Evolutionary conservation across 2,113 vertebrate species (phyloP).

Genomic region (Oncorhynchus keta): DNA sequence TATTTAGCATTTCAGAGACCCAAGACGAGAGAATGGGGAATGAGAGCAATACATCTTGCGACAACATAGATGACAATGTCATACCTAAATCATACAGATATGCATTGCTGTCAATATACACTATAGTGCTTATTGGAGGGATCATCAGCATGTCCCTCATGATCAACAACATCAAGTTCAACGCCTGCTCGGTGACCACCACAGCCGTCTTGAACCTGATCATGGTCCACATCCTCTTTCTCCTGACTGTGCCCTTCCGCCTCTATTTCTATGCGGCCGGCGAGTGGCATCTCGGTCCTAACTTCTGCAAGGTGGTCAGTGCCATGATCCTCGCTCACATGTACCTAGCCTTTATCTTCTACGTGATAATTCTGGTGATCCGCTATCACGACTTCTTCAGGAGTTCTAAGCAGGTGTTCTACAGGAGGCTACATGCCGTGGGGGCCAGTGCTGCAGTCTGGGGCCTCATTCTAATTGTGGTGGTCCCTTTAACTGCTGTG

Average conservation of each 20-base stretch:
- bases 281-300: constrained; percentile 61
- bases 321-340: constrained; percentile 82
- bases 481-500: constrained; percentile 57
- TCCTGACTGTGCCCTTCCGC: constrained; percentile 81
- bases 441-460: constrained; percentile 72
- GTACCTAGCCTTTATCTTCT: constrained; percentile 82
- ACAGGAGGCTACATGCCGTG: constrained; percentile 77
- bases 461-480: constrained; percentile 63
- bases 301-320: constrained; percentile 77
- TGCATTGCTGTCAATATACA: constrained; percentile 63
- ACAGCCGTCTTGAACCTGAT: constrained; percentile 80
- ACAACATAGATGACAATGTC: too few relatives aligned
- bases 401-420: constrained; percentile 76
- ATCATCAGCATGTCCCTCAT: constrained; percentile 63
- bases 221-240: constrained; percentile 73
- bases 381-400: constrained; percentile 70
- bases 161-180: constrained; percentile 74
- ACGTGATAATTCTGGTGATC: constrained; percentile 72
- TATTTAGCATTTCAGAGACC: neutral
- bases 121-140: constrained; percentile 64
- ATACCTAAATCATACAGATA: neutral
- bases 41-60: neutral
- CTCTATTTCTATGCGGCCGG: constrained; percentile 67
- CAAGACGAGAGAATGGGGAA: neutral
- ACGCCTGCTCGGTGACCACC: constrained; percentile 77